These are phyloP conservation scores for Euzophera pinguis DNA, from an alignment of 2,888 invertebrate genomes.

Conservation along the genomic window DNA sequence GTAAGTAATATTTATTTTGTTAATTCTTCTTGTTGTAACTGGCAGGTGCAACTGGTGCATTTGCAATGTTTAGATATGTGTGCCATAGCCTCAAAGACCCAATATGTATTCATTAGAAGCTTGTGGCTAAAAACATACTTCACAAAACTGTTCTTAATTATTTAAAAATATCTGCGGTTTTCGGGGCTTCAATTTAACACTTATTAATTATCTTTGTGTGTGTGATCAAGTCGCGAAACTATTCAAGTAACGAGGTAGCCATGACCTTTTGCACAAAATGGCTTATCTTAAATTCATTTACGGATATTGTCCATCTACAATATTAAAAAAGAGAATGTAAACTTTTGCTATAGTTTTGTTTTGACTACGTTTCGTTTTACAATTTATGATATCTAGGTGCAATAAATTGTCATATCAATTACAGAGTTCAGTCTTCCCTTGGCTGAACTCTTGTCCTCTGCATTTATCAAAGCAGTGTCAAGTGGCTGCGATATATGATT, in stretches of 20 bases:
- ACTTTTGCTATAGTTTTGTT: conserved; percentile 32
- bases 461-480: conserved; percentile 18
- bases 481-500: conserved; percentile 46
- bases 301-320: conserved; percentile 21
- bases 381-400: conserved; percentile 12
- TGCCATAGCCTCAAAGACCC: too few relatives aligned
- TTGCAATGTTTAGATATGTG: too few relatives aligned
- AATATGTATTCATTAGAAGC: too few relatives aligned
- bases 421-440: conserved; percentile 28
- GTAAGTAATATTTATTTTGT: too few relatives aligned
- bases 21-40: too few relatives aligned
- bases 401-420: conserved; percentile 34
- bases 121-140: too few relatives aligned
- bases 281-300: conserved; percentile 21
- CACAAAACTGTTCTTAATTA: too few relatives aligned
- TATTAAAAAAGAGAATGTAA: conserved; percentile 13
- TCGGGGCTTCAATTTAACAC: conserved; percentile 21
- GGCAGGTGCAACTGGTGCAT: too few relatives aligned
- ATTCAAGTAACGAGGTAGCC: conserved; percentile 20
- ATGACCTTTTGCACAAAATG: conserved; percentile 22
- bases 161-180: conserved; percentile 12
- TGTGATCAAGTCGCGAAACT: conserved; percentile 20
- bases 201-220: conserved; percentile 16
- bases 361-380: conserved; percentile 30
- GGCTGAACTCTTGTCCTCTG: conserved; percentile 16